These are phyloP conservation scores for Hyaena hyaena DNA, from an alignment of 2,113 vertebrate genomes.

Conservation along the genomic window DNA sequence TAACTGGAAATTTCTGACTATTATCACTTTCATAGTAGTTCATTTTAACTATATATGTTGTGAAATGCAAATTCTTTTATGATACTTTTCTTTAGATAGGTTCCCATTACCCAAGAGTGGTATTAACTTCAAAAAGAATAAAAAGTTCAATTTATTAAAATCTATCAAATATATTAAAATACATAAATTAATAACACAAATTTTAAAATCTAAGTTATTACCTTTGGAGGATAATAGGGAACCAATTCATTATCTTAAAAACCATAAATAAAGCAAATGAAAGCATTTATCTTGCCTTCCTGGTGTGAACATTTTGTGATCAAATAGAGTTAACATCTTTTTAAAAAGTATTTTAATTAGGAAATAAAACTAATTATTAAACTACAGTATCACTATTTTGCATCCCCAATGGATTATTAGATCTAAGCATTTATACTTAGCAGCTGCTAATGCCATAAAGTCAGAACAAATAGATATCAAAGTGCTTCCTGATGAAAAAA, in stretches of 20 bases:
- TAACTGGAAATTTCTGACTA: neutral
- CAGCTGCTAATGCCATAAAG: neutral
- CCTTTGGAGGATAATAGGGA: neutral
- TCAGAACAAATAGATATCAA: neutral
- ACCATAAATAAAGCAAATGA: neutral
- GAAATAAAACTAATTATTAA: neutral
- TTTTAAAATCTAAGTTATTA: slow-evolving; percentile 4
- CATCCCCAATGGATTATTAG: neutral
- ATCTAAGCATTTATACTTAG: neutral
- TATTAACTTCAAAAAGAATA: neutral
- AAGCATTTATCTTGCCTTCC: neutral
- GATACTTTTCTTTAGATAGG: neutral
- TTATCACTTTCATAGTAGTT: neutral
- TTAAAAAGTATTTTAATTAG: neutral
- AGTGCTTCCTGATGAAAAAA: neutral
- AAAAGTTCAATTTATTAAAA: neutral
- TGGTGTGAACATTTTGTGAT: neutral
- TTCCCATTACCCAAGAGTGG: neutral
- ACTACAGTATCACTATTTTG: neutral
- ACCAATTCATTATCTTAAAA: slow-evolving; percentile 11
- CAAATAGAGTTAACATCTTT: neutral
- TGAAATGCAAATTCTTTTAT: neutral
- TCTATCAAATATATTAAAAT: slow-evolving; percentile 20
- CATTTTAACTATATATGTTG: neutral
- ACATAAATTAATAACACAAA: slow-evolving; percentile 1